Evolutionary conservation across 2,113 vertebrate genomes (phyloP).

Genomic region (Thunnus maccoyii): DNA sequence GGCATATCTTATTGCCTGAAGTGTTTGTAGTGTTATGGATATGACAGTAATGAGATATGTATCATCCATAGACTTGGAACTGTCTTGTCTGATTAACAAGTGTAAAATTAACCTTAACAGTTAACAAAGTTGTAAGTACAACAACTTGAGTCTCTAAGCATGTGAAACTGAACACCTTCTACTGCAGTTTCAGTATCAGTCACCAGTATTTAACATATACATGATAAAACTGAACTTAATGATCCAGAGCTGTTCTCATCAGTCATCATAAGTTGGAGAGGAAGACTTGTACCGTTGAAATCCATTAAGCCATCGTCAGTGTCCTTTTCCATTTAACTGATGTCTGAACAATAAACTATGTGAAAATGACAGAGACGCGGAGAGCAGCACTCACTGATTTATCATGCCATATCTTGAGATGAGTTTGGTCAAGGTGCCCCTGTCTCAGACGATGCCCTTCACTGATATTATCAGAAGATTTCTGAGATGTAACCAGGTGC

Average conservation of each 20-base stretch:
- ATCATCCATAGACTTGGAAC: background rate
- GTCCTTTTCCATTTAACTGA: constrained; percentile 52
- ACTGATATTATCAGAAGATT: constrained; percentile 20
- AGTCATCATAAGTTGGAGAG: constrained; percentile 28
- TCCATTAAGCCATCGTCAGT: constrained; percentile 21
- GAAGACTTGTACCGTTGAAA: constrained; percentile 43
- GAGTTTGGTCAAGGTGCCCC: constrained; percentile 68
- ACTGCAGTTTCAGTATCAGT: background rate
- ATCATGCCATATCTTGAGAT: constrained; percentile 60
- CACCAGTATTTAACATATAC: background rate
- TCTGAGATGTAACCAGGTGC: constrained; percentile 38
- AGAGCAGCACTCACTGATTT: constrained; percentile 55
- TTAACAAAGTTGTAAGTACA: background rate
- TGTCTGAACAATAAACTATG: constrained; percentile 48
- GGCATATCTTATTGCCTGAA: background rate
- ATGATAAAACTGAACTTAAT: constrained; percentile 6
- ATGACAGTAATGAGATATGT: background rate
- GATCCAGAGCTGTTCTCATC: constrained; percentile 29
- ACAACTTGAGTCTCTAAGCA: background rate
- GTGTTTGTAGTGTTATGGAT: background rate
- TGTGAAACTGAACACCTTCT: constrained; percentile 6
- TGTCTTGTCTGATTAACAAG: background rate
- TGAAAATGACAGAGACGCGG: constrained; percentile 39
- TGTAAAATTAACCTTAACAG: background rate
- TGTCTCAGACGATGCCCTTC: constrained; percentile 45